phyloP scores from a whole-genome alignment of 2,113 vertebrate species.

The Madoqua kirkii region DNA sequence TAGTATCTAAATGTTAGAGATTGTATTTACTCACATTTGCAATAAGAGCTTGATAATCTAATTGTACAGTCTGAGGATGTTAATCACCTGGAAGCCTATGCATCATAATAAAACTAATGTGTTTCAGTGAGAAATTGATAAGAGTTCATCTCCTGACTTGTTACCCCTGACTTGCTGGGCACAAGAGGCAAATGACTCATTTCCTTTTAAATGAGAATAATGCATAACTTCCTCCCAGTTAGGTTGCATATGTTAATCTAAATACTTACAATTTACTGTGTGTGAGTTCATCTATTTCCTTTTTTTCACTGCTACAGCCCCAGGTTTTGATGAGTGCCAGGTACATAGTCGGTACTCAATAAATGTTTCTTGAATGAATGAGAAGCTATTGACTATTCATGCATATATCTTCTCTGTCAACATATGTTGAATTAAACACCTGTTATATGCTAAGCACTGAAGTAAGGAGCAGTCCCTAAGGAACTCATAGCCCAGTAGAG shows the following conservation, averaged over 20 bases:
- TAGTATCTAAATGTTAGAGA: background rate
- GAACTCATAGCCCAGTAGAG: background rate
- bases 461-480: background rate
- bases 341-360: background rate
- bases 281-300: background rate
- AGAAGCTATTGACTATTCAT: background rate
- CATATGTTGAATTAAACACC: background rate
- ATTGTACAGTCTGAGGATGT: background rate
- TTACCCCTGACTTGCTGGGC: background rate
- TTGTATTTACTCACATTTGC: background rate
- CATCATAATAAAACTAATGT: background rate
- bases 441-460: background rate
- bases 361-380: background rate
- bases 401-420: background rate
- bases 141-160: background rate
- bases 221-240: background rate
- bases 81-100: background rate
- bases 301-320: background rate
- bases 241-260: background rate
- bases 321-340: background rate
- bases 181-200: background rate
- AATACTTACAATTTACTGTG: background rate
- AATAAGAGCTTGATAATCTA: background rate
- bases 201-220: background rate
- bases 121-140: background rate